Evolutionary conservation across 2,113 vertebrate species (phyloP), one percentile per base, ranked within the genome.

Genomic region (Vireo altiloquus): DNA sequence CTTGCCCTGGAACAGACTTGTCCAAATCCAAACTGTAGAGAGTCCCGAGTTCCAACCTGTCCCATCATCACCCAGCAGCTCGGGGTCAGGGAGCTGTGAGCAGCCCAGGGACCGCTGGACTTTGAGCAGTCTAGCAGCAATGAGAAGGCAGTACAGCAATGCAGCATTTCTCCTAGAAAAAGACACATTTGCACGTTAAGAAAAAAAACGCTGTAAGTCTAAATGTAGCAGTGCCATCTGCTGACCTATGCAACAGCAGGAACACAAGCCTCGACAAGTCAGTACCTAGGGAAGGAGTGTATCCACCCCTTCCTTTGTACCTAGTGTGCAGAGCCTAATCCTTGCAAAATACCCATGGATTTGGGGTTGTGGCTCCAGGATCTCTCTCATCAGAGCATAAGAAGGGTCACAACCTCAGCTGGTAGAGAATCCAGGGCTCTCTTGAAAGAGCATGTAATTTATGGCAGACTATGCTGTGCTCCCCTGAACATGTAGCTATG

Each of bases 191-290:
- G 13, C 1, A 25, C 37, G 25, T 69, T 92, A 64, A 88, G 68
- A 91, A 90, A 71, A 92, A 89, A 78, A 52, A 59, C 1, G 15
- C 50, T 60, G 27, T 63, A 88, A 96, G 94, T 92, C 90, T 96
- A 96, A 96, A 96, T 92, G 95, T 96, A 96, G 95, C 95, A 96
- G 90, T 93, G 94, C 93, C 96, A 97, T 96, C 93, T 92, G 94
- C 96, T 97, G 96, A 96, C 95, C 94, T 93, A 84, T 84, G 88
- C 90, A 94, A 96, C 81, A 87, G 75, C 76, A 82, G 74, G 82
- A 94, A 78, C 3, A 5, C 31, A 50, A 93, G 18, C 27, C 40
- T 93, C 7, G 11, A 7, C 64, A 82, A 87, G 85, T 49, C 52
- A 77, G 71, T 60, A 93, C 92, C 84, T 80, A 28, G 1, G 7